Evolutionary conservation across 2,113 vertebrate genomes (phyloP), one percentile per base, ranked within the genome.

Genomic region (Entomyzon cyanotis): DNA sequence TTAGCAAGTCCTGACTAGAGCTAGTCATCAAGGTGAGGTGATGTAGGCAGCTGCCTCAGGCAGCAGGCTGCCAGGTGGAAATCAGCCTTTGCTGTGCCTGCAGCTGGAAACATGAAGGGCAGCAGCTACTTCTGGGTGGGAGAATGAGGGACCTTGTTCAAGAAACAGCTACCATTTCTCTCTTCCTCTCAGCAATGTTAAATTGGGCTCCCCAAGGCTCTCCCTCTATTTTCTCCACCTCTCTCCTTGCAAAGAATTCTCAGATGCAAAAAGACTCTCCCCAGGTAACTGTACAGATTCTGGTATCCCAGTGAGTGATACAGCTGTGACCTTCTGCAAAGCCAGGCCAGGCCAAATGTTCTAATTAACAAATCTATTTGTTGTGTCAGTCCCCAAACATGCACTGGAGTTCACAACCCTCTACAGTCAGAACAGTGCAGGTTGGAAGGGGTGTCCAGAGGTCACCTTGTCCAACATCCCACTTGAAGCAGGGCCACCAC

Each of bases 21-120:
- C 10, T n/a, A 77, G 68, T 77, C 83, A 86, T 88, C 85, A 84
- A 93, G 85, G 86, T 77, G 64, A 92, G 85, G 62, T 19, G 75
- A 80, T 74, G 50, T n/a, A 90, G 89, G 49, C 84, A 91, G 56
- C 56, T 94, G 92, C 90, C 87, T 87, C 39, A 27, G 84, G 89
- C 92, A 53, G 42, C 41, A 81, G 55, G 60, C 81, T 81, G 73
- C 56, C 73, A 50, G 52, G 56, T 79, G n/a, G 78, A 87, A 90
- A 82, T 75, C 53, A 81, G 78, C 52, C 78, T 47, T 41, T 64
- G 37, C 84, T 90, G 74, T 64, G 62, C 14, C 58, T 71, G 10
- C 53, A 82, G 31, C 53, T 80, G 90, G 78, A 83, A 93, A 85
- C 7, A 33, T 31, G 53, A 87, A 94, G 74, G 78, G 49, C 62